Conservation (phyloP, 2,797 vertebrate genomes). For the Lemur catta region DNA sequence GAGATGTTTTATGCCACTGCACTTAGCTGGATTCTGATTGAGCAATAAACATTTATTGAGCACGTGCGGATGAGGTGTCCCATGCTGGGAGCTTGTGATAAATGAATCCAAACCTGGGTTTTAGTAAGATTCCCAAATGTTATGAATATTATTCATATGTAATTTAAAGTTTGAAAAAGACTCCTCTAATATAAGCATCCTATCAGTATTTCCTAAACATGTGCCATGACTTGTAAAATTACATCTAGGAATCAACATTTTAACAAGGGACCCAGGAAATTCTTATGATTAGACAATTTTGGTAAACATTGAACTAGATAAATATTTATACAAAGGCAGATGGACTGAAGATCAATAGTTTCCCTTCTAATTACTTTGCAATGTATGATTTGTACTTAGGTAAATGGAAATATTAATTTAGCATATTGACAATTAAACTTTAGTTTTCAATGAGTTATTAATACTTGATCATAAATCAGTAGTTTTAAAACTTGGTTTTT, state of each 20-base stretch:
- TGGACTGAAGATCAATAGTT: background rate
- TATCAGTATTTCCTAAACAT: background rate
- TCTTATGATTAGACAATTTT: background rate
- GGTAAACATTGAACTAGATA: background rate
- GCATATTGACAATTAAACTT: background rate
- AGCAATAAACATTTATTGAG: background rate
- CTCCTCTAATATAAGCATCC: background rate
- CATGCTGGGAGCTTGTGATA: background rate
- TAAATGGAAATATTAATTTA: conserved; percentile 5
- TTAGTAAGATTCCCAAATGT: background rate
- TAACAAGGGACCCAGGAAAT: background rate
- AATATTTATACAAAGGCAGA: background rate
- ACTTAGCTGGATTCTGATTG: background rate
- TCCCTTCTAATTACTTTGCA: background rate
- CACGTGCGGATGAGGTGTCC: accelerated
- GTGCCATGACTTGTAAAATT: background rate
- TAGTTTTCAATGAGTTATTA: background rate
- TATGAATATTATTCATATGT: background rate
- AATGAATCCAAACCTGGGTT: background rate
- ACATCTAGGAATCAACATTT: background rate
- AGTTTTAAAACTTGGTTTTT: background rate
- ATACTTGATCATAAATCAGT: background rate
- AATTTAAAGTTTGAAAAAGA: background rate
- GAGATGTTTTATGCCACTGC: background rate
- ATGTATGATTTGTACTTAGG: background rate